These are phyloP conservation scores for Paratrypauchen microcephalus DNA, from an alignment of 2,797 vertebrate genomes.

Conservation along the genomic window DNA sequence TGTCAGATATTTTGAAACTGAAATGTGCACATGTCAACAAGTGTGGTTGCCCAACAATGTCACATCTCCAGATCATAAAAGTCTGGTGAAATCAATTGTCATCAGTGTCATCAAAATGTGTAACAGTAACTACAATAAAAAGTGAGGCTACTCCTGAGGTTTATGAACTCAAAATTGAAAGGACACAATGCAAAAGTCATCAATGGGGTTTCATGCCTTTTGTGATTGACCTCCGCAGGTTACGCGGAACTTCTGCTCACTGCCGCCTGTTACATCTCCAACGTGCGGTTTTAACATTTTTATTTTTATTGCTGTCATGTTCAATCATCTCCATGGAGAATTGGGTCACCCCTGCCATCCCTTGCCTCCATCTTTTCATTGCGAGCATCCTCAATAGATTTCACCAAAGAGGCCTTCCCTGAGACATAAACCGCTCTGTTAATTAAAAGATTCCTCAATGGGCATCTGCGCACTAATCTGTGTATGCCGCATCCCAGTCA, in stretches of 20 bases:
- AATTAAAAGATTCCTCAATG: constrained; percentile 73
- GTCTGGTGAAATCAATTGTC: background rate
- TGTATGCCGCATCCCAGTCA: constrained; percentile 47
- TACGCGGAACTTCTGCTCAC: constrained; percentile 43
- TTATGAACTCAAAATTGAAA: background rate
- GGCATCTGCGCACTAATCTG: constrained; percentile 70
- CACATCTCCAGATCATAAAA: no score
- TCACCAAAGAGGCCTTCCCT: constrained; percentile 50
- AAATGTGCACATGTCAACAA: no score
- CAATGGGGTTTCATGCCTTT: background rate
- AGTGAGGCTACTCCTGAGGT: background rate
- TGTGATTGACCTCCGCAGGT: constrained; percentile 33
- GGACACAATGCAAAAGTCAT: background rate
- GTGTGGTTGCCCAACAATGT: no score
- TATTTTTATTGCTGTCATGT: constrained; percentile 63
- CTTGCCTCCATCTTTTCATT: constrained; percentile 40
- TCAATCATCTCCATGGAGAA: constrained; percentile 56
- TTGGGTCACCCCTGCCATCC: constrained; percentile 42
- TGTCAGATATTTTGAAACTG: no score
- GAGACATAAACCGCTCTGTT: constrained; percentile 64
- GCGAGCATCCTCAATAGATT: constrained; percentile 3
- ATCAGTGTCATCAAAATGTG: background rate
- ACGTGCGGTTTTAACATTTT: constrained; percentile 47
- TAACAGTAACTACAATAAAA: background rate
- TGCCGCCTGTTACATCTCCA: constrained; percentile 46